Evolutionary conservation across 2,888 invertebrate species (phyloP), one percentile per base, ranked within the genome.

Genomic region (Ganaspis brasiliensis): DNA sequence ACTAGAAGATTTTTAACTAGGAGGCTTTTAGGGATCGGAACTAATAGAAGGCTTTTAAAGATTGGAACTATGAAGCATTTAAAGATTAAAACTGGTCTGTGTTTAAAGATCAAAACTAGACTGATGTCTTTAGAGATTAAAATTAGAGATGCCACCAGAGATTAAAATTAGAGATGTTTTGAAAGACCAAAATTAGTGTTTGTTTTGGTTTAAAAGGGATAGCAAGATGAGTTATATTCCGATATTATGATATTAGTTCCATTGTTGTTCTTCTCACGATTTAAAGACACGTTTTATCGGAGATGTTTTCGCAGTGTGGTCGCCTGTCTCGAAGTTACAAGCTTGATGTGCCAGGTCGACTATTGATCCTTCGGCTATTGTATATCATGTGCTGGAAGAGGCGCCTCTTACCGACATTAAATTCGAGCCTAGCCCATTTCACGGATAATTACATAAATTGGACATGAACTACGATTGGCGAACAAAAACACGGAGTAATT

Each of bases 281-380:
- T 67, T 24, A n/a, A 67, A 21, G 67, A 67, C 67, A 67, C 67
- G 26, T 67, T 67, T 67, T n/a, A 45, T 67, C n/a, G 24, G 9
- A 45, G 67, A 45, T 45, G 67, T n/a, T 67, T 45, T 67, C 67
- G 24, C 67, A 19, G 8, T 9, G 45, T 24, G 67, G 45, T 45
- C 24, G 45, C 16, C 16, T 24, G 26, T 67, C 45, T 67, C 24
- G 40, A 45, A 67, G 40, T 67, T 67, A 24, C 24, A 67, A 67
- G 45, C 67, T n/a, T 45, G 67, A 67, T 67, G 72, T 79, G 75
- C 75, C 78, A 80, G 76, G 80, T 80, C 76, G 73, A 74, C 78
- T 79, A 79, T 78, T 73, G 79, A 79, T 79, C 77, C 73, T 45
- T 71, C 72, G 74, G 76, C 80, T 77, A 76, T 78, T 80, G 78